Percentiles rank a stretch among this genome's conserved stretches.
Conservation (phyloP, 2,888 invertebrate species). For the Conus canariensis region DNA sequence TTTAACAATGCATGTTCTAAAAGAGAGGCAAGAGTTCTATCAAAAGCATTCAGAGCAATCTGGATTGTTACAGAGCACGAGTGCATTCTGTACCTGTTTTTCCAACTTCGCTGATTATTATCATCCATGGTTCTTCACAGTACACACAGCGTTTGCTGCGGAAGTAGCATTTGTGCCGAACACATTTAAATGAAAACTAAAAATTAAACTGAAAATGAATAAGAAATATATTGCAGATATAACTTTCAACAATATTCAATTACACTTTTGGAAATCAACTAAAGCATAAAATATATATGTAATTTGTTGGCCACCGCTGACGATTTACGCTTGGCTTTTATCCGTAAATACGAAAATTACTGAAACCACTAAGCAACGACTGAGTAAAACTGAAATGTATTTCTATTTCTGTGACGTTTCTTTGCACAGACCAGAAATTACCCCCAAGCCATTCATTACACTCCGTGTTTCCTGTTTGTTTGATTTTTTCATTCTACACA, state of each 20-base stretch:
- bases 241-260: too few relatives aligned
- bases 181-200: neutral
- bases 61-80: neutral
- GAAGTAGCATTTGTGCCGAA: neutral
- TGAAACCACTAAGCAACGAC: too few relatives aligned
- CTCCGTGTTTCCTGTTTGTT: too few relatives aligned
- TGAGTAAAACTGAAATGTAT: too few relatives aligned
- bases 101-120: conserved; percentile 14
- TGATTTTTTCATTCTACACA: too few relatives aligned
- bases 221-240: too few relatives aligned
- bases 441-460: too few relatives aligned
- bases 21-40: neutral
- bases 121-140: neutral
- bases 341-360: neutral
- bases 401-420: too few relatives aligned
- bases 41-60: neutral
- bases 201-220: neutral
- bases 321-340: neutral
- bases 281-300: neutral
- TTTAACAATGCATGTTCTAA: neutral
- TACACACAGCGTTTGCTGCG: conserved; percentile 33
- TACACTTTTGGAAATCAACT: neutral
- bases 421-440: too few relatives aligned
- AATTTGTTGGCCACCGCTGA: neutral
- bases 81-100: conserved; percentile 27